Conservation (phyloP, 1,140 invertebrate genomes). For the Nylanderia fulva region DNA sequence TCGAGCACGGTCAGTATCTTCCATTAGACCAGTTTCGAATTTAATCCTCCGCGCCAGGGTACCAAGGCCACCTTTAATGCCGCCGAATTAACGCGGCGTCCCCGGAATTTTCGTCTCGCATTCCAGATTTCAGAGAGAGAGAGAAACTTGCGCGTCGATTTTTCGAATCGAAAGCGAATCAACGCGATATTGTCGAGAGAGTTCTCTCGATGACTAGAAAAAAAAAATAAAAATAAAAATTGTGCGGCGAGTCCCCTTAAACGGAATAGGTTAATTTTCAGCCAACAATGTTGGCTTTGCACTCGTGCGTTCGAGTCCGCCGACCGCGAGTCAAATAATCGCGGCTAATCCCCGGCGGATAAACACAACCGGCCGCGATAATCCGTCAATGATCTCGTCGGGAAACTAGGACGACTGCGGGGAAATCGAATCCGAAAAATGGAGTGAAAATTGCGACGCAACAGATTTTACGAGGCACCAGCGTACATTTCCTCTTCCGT, state of each 20-base stretch:
- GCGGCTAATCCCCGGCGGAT: constrained; percentile 57
- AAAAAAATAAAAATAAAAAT: no score
- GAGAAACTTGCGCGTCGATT: no score
- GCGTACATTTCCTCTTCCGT: neutral
- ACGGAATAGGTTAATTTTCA: constrained; percentile 35
- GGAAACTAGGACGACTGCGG: no score
- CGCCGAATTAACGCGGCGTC: constrained; percentile 17
- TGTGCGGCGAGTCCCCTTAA: no score
- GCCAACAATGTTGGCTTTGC: constrained; percentile 37
- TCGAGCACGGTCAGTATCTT: constrained; percentile 95
- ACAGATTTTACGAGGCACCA: constrained; percentile 25
- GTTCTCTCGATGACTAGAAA: no score
- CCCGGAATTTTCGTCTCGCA: neutral
- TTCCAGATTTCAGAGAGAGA: no score
- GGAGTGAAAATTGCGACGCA: constrained; percentile 18
- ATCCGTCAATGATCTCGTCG: no score
- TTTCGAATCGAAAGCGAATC: no score
- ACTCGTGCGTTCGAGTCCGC: constrained; percentile 19
- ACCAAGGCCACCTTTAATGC: constrained; percentile 18
- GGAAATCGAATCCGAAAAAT: neutral
- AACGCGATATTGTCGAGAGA: no score
- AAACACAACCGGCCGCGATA: constrained; percentile 43
- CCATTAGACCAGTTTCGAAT: constrained; percentile 52
- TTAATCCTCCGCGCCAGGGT: constrained; percentile 36
- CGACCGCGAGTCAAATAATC: constrained; percentile 53